These are phyloP conservation scores for Sycophaga agraensis DNA, from an alignment of 1,140 invertebrate species.

Conservation along the genomic window DNA sequence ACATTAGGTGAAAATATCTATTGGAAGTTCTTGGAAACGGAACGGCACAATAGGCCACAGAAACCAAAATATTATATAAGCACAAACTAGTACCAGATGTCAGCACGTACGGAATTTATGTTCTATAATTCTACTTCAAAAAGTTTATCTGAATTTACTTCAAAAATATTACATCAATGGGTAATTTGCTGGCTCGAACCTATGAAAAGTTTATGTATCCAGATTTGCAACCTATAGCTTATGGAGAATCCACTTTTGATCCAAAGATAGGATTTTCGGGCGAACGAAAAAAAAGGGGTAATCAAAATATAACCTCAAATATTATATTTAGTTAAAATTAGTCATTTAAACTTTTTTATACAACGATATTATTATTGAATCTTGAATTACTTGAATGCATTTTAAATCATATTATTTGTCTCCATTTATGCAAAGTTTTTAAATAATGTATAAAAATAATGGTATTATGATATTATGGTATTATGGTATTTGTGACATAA, in stretches of 20 bases:
- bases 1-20: too few relatives aligned
- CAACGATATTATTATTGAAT: too few relatives aligned
- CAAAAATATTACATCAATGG: conserved; percentile 28
- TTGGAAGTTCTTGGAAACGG: too few relatives aligned
- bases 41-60: too few relatives aligned
- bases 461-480: too few relatives aligned
- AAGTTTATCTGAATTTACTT: not conserved
- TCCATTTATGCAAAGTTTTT: too few relatives aligned
- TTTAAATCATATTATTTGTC: too few relatives aligned
- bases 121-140: not conserved
- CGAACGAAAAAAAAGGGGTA: conserved; percentile 74
- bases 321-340: not conserved
- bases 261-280: conserved; percentile 76
- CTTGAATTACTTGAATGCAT: too few relatives aligned
- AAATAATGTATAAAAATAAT: not conserved
- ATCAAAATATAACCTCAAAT: conserved; percentile 40
- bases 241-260: conserved; percentile 74
- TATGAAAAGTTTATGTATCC: conserved; percentile 22
- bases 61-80: too few relatives aligned
- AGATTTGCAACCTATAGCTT: conserved; percentile 32
- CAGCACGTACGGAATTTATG: not conserved
- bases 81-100: too few relatives aligned
- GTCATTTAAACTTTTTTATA: too few relatives aligned
- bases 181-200: conserved; percentile 13
- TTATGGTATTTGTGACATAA: too few relatives aligned